Base-by-base conservation (phyloP, 2,113 vertebrate species). In the Edolisoma coerulescens region DNA sequence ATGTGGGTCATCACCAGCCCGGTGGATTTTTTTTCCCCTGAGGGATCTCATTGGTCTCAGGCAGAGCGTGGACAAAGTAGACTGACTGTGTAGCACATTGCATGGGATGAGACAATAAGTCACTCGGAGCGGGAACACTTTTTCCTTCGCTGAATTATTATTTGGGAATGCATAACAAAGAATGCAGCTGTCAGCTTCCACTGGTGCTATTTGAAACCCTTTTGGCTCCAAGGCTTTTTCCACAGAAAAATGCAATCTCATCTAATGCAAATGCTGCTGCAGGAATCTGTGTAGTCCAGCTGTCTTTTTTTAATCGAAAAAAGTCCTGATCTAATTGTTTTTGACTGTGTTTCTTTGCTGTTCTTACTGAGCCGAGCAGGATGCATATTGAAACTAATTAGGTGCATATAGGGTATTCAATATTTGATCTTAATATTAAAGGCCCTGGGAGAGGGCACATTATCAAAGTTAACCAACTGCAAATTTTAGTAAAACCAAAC, bases 171-270 rank as follows among this genome's bases (percentile, higher is more conserved):
- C 79, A 84, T 54, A 84, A 24, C 91, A 91, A 74, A 20, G 68
- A 78, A 89, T 13, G 27, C 93, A 93, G 90, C 91, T 92, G 90
- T 70, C 86, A 89, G 86, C 85, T 73, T 86, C 83, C 47, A 10
- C 92, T 75, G 86, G 68, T 90, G 85, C 88, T 63, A 30, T 88
- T 86, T 86, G 92, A 96, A 96, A 95, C 64, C 65, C 69, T 84
- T 93, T 84, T 86, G 88, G 95, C 93, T 95, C 64, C 8, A 0
- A 92, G 93, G 88, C 83, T 84, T 96, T 95, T 97, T 96, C 93
- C 73, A 52, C 41, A 68, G 65, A 81, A 96, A 97, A 96, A 90
- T 92, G 92, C 93, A 90, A 41, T 92, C 94, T 97, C 76, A 94
- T 93, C 90, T 85, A 47, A 88, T 81, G 87, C 90, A 93, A 93